These are phyloP conservation scores for Ctenopoma kingsleyae DNA, from an alignment of 2,797 vertebrate species.

Conservation along the genomic window DNA sequence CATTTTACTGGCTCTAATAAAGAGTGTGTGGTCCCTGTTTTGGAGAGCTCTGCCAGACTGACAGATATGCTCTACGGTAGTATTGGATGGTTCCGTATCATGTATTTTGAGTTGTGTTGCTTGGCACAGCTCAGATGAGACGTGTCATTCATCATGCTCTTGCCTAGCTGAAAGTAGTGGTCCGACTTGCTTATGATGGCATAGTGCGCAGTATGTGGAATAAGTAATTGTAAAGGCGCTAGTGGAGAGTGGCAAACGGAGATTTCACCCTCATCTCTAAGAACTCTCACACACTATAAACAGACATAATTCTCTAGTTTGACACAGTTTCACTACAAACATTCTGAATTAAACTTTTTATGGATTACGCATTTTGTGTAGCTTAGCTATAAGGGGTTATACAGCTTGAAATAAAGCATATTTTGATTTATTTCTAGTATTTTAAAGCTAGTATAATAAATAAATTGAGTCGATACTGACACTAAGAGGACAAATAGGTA, in stretches of 20 bases:
- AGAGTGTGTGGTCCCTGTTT: slow-evolving; percentile 82
- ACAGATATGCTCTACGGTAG: slow-evolving; percentile 80
- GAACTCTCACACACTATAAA: slow-evolving; percentile 24
- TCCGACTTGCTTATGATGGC: slow-evolving; percentile 73
- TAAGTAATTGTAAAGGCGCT: slow-evolving; percentile 56
- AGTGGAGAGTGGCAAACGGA: slow-evolving; percentile 26
- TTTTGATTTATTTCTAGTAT: slow-evolving; percentile 25
- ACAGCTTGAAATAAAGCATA: slow-evolving; percentile 18
- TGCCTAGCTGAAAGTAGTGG: slow-evolving; percentile 55
- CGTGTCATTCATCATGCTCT: slow-evolving; percentile 76
- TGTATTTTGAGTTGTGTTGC: slow-evolving; percentile 82
- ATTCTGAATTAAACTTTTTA: slow-evolving; percentile 47
- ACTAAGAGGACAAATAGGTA: neutral
- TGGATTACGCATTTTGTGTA: slow-evolving; percentile 46
- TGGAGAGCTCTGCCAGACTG: slow-evolving; percentile 73
- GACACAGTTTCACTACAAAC: slow-evolving; percentile 21
- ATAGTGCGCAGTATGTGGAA: slow-evolving; percentile 50
- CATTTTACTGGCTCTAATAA: slow-evolving; percentile 83
- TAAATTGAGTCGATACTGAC: neutral
- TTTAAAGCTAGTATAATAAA: neutral
- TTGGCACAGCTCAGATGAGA: slow-evolving; percentile 69
- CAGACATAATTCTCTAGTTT: slow-evolving; percentile 33
- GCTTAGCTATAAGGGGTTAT: slow-evolving; percentile 6
- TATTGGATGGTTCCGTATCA: slow-evolving; percentile 83
- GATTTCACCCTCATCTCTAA: slow-evolving; percentile 29